These are phyloP conservation scores for Euwallacea fornicatus DNA, from an alignment of 1,140 invertebrate genomes.

Conservation along the genomic window DNA sequence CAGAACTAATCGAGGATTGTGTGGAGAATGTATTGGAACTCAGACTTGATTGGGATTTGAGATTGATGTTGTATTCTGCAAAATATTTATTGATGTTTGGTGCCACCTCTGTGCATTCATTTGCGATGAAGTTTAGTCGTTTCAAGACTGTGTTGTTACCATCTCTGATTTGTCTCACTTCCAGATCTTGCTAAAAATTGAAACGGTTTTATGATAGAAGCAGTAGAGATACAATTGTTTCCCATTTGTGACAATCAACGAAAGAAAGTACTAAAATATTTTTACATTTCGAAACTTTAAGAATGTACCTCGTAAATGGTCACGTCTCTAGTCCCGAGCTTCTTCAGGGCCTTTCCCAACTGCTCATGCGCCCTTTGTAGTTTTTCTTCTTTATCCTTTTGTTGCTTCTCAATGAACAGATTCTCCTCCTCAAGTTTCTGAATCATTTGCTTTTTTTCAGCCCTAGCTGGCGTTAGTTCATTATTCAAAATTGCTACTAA, in stretches of 20 bases:
- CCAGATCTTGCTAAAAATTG: slow-evolving; percentile 47
- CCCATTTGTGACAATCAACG: too few relatives aligned
- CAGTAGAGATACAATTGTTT: too few relatives aligned
- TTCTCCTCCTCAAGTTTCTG: slow-evolving; percentile 48
- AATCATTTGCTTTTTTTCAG: slow-evolving; percentile 36
- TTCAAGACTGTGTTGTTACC: slow-evolving; percentile 52
- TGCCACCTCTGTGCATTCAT: slow-evolving; percentile 45
- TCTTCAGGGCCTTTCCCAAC: slow-evolving; percentile 41
- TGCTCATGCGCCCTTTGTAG: slow-evolving; percentile 47
- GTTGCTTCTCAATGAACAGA: slow-evolving; percentile 48
- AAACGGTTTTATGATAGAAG: background rate
- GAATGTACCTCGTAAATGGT: slow-evolving; percentile 46
- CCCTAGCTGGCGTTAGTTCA: slow-evolving; percentile 31
- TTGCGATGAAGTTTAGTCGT: slow-evolving; percentile 51
- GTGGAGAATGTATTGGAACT: slow-evolving; percentile 27
- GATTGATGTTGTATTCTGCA: slow-evolving; percentile 38
- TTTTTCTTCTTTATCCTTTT: slow-evolving; percentile 50
- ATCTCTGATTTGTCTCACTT: slow-evolving; percentile 47
- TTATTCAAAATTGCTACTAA: slow-evolving; percentile 36
- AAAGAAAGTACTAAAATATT: background rate
- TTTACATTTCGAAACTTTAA: background rate
- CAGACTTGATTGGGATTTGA: slow-evolving; percentile 28
- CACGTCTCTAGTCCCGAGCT: slow-evolving; percentile 33
- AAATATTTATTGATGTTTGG: slow-evolving; percentile 41
- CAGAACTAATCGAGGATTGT: background rate